Conservation (phyloP, 1,140 invertebrate species). For the Phortica variegata region DNA sequence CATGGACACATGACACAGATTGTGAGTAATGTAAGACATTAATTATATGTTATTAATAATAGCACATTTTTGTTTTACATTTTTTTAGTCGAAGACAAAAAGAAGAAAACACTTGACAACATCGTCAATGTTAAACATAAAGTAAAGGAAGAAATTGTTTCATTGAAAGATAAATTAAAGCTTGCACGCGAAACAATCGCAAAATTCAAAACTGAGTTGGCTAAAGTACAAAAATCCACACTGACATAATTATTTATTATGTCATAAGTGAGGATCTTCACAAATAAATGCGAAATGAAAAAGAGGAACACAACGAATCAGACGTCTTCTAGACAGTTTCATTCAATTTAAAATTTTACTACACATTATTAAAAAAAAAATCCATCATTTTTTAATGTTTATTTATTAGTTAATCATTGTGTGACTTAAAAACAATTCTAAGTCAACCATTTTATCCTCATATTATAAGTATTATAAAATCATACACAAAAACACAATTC, state of each 20-base stretch:
- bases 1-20: conserved; percentile 86
- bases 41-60: conserved; percentile 3
- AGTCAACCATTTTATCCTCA: no score
- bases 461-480: no score
- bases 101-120: conserved; percentile 75
- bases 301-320: no score
- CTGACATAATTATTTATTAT: neutral
- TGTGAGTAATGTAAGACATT: conserved; percentile 68
- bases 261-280: neutral
- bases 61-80: conserved; percentile 8
- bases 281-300: neutral
- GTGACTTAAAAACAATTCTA: no score
- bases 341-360: neutral
- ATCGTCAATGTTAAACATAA: conserved; percentile 81
- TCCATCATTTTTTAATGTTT: neutral
- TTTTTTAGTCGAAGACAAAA: conserved; percentile 87
- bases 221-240: conserved; percentile 64
- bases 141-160: conserved; percentile 79
- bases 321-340: neutral
- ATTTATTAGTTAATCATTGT: neutral
- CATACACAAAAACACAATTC: no score
- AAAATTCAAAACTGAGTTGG: conserved; percentile 85
- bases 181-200: conserved; percentile 86
- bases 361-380: neutral
- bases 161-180: conserved; percentile 86